phyloP scores from a whole-genome alignment of 2,797 vertebrate species.

The Pitangus sulphuratus region DNA sequence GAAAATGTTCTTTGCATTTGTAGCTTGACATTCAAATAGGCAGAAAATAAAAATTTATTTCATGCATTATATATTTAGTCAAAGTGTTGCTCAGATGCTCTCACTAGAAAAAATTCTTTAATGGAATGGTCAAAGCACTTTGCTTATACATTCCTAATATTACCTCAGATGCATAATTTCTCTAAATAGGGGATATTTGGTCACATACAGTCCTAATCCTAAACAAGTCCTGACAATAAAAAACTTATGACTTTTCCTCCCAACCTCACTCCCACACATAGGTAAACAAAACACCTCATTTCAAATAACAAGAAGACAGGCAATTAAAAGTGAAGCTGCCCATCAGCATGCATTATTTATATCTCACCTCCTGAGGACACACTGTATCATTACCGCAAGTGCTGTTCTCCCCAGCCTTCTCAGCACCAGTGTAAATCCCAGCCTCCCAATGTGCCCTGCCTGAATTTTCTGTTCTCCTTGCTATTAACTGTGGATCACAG shows the following conservation, averaged over 20 bases:
- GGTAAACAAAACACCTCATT: background rate
- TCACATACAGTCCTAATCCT: background rate
- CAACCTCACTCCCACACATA: background rate
- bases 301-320: background rate
- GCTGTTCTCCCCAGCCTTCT: background rate
- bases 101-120: background rate
- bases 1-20: background rate
- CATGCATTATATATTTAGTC: background rate
- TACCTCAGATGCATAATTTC: background rate
- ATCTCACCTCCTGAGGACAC: fast-evolving
- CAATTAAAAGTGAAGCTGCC: background rate
- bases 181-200: background rate
- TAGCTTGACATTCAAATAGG: background rate
- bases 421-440: background rate
- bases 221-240: background rate
- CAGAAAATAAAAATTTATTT: background rate
- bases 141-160: background rate
- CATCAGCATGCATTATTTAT: background rate
- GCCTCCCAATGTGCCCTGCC: background rate
- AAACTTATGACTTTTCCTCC: background rate
- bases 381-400: background rate
- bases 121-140: background rate
- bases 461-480: background rate
- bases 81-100: background rate
- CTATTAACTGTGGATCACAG: background rate